These are phyloP conservation scores for Pantala flavescens DNA, from an alignment of 1,140 invertebrate genomes.

Conservation along the genomic window DNA sequence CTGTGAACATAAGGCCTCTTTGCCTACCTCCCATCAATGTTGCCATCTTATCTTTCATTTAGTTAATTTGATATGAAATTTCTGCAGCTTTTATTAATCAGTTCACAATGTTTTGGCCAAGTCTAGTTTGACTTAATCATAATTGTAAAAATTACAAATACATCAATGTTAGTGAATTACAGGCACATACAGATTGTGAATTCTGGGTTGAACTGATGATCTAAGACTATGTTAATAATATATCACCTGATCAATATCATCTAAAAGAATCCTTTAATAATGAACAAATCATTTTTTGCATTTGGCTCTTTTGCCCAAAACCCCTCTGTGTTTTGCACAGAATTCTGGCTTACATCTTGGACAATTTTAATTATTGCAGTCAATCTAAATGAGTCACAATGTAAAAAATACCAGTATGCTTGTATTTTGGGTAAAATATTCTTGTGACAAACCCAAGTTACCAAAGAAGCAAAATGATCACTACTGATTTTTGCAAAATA, in stretches of 20 bases:
- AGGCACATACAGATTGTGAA: neutral
- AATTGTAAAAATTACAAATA: neutral
- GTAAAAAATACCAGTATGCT: no score
- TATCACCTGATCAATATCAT: no score
- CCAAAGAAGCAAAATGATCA: no score
- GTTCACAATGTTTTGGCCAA: neutral
- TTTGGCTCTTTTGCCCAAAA: neutral
- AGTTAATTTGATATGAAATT: neutral
- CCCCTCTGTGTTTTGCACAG: no score
- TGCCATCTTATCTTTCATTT: constrained; percentile 6
- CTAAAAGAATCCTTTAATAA: no score
- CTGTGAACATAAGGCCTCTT: neutral
- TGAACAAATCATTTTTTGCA: neutral
- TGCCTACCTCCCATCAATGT: constrained; percentile 8
- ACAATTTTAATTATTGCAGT: no score
- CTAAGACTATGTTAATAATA: neutral
- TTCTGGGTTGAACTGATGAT: neutral
- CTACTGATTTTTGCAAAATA: no score
- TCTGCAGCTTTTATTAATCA: no score
- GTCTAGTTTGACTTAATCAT: neutral
- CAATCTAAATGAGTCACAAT: no score
- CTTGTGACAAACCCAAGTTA: no score
- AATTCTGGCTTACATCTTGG: no score
- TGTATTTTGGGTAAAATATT: no score
- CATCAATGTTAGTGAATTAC: neutral